phyloP scores from a whole-genome alignment of 2,113 vertebrate species.

The Gallinago media region DNA sequence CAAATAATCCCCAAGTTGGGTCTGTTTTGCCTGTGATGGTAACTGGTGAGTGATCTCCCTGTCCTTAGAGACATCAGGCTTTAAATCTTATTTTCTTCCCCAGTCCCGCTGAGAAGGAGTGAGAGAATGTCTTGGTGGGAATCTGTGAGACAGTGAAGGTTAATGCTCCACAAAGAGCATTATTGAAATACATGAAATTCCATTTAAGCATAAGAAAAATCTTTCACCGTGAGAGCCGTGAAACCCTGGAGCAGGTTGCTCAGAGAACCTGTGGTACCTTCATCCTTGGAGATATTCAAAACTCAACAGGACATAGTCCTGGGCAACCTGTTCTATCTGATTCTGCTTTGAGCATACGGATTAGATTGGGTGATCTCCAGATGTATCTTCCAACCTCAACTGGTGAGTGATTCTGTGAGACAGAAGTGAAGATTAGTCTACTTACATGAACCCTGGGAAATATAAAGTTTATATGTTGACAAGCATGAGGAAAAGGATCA shows the following conservation, averaged over 20 bases:
- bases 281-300: background rate
- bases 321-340: background rate
- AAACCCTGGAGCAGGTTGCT: background rate
- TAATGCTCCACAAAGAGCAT: background rate
- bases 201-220: background rate
- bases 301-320: background rate
- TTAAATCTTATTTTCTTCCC: background rate
- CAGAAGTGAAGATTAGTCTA: background rate
- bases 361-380: background rate
- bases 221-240: background rate
- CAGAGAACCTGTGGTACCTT: background rate
- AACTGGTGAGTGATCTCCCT: background rate
- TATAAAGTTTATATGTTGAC: background rate
- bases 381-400: background rate
- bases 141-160: background rate
- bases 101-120: background rate
- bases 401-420: background rate
- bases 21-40: background rate
- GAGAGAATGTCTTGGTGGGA: background rate
- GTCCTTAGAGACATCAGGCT: background rate
- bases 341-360: background rate
- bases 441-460: background rate
- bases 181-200: background rate
- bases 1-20: background rate
- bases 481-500: background rate